A percentile compares a stretch with the other conserved stretches of the same genome.
Evolutionary conservation across 2,888 invertebrate species (phyloP).

Genomic region (Xestia ashworthii): DNA sequence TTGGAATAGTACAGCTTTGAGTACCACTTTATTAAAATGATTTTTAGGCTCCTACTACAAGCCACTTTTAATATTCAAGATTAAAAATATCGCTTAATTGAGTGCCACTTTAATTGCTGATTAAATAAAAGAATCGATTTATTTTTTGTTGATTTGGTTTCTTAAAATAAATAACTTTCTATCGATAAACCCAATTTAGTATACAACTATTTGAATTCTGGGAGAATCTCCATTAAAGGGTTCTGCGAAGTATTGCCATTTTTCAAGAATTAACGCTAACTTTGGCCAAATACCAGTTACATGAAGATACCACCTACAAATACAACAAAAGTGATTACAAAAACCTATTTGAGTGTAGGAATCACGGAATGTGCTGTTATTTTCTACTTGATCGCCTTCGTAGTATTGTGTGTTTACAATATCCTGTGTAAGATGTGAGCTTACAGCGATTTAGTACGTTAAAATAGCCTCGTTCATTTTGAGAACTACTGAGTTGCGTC

Average conservation of each 20-base stretch:
- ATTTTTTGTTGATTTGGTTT: not conserved
- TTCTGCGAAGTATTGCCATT: not conserved
- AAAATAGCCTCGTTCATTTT: not conserved
- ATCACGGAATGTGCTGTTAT: constrained; percentile 42
- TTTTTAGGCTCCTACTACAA: not conserved
- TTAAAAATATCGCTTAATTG: not conserved
- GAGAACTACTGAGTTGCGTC: too few species aligned
- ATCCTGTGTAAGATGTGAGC: not conserved
- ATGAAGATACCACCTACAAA: not conserved
- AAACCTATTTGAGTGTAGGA: constrained; percentile 35
- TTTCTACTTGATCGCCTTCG: constrained; percentile 56
- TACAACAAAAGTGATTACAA: constrained; percentile 27
- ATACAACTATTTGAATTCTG: not conserved
- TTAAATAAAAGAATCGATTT: not conserved
- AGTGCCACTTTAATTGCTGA: not conserved
- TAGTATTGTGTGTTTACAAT: constrained; percentile 36
- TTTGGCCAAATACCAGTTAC: not conserved
- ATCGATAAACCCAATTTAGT: not conserved
- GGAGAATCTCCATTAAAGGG: not conserved
- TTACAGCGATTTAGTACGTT: constrained; percentile 27
- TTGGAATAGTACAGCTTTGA: not conserved
- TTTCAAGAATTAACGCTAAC: not conserved
- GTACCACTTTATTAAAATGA: not conserved
- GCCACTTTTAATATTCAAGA: too few species aligned
- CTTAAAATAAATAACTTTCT: not conserved